Conservation (phyloP, 2,888 invertebrate species). For the Ornithoptera priamus region DNA sequence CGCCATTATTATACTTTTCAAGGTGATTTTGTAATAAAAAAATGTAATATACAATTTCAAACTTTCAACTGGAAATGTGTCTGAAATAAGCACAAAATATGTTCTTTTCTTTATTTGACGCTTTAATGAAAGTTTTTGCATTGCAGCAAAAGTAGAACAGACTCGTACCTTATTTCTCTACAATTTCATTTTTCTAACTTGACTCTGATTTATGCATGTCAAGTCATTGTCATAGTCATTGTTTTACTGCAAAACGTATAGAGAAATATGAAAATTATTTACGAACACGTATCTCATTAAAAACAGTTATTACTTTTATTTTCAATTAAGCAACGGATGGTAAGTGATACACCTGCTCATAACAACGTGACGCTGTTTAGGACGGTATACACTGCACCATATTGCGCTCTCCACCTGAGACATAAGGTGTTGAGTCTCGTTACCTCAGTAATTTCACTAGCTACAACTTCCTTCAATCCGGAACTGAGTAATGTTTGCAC, state of each 20-base stretch:
- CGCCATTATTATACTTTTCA: background rate
- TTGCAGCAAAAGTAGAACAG: conserved; percentile 12
- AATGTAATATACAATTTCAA: background rate
- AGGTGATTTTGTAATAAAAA: background rate
- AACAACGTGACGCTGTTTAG: too few relatives aligned
- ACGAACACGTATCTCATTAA: too few relatives aligned
- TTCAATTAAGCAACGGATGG: too few relatives aligned
- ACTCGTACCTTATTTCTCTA: conserved; percentile 4
- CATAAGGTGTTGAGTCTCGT: too few relatives aligned
- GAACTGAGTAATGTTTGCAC: too few relatives aligned
- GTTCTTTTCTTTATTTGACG: conserved; percentile 17
- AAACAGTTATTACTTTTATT: too few relatives aligned
- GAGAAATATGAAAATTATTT: background rate
- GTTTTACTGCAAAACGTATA: background rate
- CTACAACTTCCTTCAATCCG: too few relatives aligned
- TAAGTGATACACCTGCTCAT: too few relatives aligned
- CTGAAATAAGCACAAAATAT: conserved; percentile 7
- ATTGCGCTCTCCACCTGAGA: too few relatives aligned
- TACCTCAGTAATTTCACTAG: too few relatives aligned
- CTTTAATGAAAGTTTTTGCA: conserved; percentile 21
- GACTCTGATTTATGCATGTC: background rate
- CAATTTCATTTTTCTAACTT: conserved; percentile 7
- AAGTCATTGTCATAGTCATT: background rate
- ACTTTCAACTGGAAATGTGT: conserved; percentile 13
- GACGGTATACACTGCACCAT: too few relatives aligned